phyloP scores from a whole-genome alignment of 2,113 vertebrate species.

The Saguinus imperator region DNA sequence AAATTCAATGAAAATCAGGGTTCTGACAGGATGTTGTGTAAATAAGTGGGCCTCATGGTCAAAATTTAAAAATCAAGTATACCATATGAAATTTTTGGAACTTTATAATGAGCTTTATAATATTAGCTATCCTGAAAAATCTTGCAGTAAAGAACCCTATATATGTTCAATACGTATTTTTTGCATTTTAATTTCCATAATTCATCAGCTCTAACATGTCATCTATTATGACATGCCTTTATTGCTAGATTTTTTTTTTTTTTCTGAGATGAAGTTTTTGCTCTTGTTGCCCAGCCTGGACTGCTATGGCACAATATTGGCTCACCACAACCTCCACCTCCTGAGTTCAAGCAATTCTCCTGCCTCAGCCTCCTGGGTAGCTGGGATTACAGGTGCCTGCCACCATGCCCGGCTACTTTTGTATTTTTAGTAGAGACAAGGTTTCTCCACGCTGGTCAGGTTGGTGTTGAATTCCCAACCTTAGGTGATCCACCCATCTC shows the following conservation, averaged over 20 bases:
- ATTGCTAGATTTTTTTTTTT: slow-evolving; percentile 19
- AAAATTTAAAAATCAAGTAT: slow-evolving; percentile 18
- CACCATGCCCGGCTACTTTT: no score
- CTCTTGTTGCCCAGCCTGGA: no score
- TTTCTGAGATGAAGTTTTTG: neutral
- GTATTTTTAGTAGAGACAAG: no score
- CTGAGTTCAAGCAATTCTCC: no score
- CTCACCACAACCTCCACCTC: no score
- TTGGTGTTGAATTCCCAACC: no score
- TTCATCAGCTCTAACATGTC: neutral
- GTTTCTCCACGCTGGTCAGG: no score
- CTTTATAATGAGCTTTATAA: neutral
- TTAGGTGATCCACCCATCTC: no score
- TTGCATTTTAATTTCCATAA: neutral
- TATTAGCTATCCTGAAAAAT: neutral
- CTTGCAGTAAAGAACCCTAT: neutral
- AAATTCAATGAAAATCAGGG: neutral
- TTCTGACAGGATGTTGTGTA: neutral
- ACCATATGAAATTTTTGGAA: neutral
- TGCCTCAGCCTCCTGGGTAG: no score
- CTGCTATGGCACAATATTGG: no score
- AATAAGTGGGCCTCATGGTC: neutral
- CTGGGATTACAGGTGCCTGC: no score
- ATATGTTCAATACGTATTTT: neutral
- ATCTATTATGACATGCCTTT: neutral